phyloP scores from a whole-genome alignment of 2,888 invertebrate genomes.

The Rhamnusium bicolor region DNA sequence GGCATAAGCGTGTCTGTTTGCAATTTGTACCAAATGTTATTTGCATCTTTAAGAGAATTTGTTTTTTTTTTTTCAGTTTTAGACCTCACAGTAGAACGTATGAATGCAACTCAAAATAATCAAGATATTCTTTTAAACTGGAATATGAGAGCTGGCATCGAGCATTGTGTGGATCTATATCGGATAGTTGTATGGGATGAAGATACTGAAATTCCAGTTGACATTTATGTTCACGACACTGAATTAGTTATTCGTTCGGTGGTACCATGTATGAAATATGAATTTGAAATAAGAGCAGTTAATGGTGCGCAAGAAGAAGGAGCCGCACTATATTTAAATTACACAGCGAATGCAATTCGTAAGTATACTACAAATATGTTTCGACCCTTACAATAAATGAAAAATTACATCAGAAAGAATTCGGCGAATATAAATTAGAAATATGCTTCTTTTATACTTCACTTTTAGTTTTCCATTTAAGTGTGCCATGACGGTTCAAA shows the following conservation, averaged over 20 bases:
- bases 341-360: not conserved
- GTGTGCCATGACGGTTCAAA: no score
- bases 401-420: no score
- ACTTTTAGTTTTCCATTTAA: no score
- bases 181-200: not conserved
- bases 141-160: not conserved
- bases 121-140: not conserved
- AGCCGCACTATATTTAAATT: slow-evolving; percentile 1
- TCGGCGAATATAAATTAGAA: no score
- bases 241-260: not conserved
- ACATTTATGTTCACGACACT: not conserved
- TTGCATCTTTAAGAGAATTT: no score
- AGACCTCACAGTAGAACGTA: not conserved
- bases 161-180: not conserved
- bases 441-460: no score
- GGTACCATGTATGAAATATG: slow-evolving; percentile 34
- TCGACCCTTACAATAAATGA: no score
- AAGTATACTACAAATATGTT: no score
- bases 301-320: slow-evolving; percentile 30
- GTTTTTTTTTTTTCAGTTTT: not conserved
- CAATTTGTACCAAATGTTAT: no score
- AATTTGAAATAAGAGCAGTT: slow-evolving; percentile 36
- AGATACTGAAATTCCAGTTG: not conserved
- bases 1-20: no score
- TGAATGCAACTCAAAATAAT: not conserved